A percentile compares a stretch with the other conserved stretches of the same genome.
Conservation (phyloP, 2,113 vertebrate genomes). For the Hypocryptadius cinnamomeus region DNA sequence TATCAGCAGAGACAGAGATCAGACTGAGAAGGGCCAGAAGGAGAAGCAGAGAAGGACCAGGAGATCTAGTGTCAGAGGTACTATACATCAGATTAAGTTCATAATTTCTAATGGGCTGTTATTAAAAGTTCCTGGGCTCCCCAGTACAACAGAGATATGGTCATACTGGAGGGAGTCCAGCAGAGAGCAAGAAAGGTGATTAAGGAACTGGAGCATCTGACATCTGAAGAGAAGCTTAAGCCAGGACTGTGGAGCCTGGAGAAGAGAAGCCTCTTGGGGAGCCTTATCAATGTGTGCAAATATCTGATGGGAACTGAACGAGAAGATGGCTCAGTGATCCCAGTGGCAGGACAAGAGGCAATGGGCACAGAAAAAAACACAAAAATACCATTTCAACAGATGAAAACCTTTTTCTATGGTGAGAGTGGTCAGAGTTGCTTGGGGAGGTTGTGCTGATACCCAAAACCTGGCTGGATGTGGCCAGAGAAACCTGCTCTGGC, state of each 20-base stretch:
- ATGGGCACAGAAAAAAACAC: not conserved
- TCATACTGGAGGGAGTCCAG: not conserved
- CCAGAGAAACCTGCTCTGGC: not conserved
- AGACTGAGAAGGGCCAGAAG: not conserved
- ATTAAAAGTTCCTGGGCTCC: not conserved
- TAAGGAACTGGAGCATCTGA: not conserved
- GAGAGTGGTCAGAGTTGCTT: not conserved
- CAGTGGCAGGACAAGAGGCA: not conserved
- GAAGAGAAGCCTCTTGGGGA: not conserved
- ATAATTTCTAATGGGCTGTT: not conserved
- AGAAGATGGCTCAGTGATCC: not conserved
- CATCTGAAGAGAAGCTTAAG: not conserved
- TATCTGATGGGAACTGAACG: not conserved
- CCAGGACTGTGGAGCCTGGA: not conserved
- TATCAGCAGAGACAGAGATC: not conserved
- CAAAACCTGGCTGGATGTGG: not conserved
- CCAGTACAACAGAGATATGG: not conserved
- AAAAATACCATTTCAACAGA: not conserved
- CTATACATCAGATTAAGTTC: not conserved
- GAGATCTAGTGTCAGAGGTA: not conserved
- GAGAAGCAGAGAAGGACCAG: not conserved
- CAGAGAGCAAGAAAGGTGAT: not conserved
- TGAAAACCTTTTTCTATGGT: accelerated
- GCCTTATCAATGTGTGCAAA: not conserved
- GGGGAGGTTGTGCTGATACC: not conserved